phyloP scores from a whole-genome alignment of 2,113 vertebrate genomes.

The Falco punctatus region DNA sequence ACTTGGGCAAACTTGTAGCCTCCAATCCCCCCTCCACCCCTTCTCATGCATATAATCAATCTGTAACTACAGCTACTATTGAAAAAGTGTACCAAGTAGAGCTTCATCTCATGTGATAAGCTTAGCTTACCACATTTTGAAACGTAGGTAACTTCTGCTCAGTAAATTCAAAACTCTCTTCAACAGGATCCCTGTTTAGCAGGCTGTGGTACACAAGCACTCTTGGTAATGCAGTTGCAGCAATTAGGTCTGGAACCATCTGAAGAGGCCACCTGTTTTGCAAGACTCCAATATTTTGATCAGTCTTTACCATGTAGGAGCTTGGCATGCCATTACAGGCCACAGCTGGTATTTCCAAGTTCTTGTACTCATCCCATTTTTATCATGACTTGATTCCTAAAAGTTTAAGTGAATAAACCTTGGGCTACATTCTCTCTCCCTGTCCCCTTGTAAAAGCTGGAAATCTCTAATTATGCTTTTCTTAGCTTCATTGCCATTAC shows the following conservation, averaged over 20 bases:
- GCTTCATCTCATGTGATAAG: not conserved
- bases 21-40: not conserved
- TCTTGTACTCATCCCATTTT: not conserved
- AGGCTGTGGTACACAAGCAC: not conserved
- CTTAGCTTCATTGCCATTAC: not conserved
- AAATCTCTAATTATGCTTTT: not conserved
- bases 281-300: not conserved
- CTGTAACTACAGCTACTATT: not conserved
- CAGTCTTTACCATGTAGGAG: not conserved
- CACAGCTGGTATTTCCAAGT: not conserved
- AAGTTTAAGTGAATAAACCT: not conserved
- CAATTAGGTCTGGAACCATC: not conserved
- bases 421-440: not conserved
- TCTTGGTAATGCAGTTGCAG: not conserved
- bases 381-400: not conserved
- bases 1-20: not conserved
- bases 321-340: not conserved
- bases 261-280: not conserved
- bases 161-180: not conserved
- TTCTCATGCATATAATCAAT: not conserved
- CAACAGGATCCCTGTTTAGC: not conserved
- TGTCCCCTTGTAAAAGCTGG: accelerated
- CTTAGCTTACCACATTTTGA: not conserved
- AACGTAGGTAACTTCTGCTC: not conserved
- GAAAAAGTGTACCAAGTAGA: not conserved